Evolutionary conservation across 2,113 vertebrate genomes (phyloP).

Genomic region (Archilochus colubris): DNA sequence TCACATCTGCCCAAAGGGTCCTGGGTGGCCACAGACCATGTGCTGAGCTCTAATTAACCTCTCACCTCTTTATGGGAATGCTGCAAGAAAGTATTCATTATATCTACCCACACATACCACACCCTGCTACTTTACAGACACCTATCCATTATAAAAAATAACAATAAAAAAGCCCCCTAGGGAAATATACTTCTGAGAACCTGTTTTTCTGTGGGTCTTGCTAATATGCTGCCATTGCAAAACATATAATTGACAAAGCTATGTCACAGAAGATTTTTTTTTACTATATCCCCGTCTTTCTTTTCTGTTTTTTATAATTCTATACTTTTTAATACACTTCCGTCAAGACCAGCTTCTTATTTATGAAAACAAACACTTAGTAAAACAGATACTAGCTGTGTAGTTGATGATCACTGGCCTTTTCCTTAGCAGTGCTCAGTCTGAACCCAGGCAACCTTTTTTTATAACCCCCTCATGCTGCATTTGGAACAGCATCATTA

Average conservation of each 20-base stretch:
- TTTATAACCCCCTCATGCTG: not conserved
- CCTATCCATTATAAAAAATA: slow-evolving; percentile 54
- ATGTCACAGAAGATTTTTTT: not conserved
- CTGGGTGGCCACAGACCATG: not conserved
- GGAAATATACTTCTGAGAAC: slow-evolving; percentile 40
- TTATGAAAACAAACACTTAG: not conserved
- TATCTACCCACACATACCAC: slow-evolving; percentile 31
- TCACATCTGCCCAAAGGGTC: not conserved
- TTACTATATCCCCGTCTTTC: too few relatives aligned
- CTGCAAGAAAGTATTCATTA: slow-evolving; percentile 1
- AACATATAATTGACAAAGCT: not conserved
- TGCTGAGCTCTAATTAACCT: not conserved
- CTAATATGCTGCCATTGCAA: not conserved
- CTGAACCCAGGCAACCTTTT: not conserved
- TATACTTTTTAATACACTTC: not conserved
- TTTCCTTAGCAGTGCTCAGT: not conserved
- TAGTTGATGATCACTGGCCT: not conserved
- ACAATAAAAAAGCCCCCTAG: slow-evolving; percentile 49
- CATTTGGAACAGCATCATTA: not conserved
- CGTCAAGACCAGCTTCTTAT: not conserved
- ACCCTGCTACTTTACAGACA: slow-evolving; percentile 43
- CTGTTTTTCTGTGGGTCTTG: not conserved
- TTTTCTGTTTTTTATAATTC: too few relatives aligned
- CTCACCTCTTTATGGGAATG: slow-evolving; percentile 12
- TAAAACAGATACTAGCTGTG: not conserved